Evolutionary conservation across 2,113 vertebrate genomes (phyloP).

Genomic region (Oryzias woworae): DNA sequence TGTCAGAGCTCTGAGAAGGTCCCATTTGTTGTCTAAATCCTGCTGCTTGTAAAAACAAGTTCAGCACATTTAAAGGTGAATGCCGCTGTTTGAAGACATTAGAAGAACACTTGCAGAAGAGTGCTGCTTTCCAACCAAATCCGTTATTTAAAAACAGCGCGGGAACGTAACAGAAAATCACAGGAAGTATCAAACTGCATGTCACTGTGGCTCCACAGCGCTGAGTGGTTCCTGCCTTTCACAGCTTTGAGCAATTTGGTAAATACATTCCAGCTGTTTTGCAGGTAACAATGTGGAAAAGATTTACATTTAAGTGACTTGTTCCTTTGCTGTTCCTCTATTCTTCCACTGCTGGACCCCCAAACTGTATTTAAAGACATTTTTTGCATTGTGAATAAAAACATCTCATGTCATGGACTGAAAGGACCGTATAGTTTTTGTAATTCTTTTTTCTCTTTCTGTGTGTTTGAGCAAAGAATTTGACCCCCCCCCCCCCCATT

Average conservation of each 20-base stretch:
- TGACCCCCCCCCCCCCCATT: no score
- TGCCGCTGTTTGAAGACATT: background rate
- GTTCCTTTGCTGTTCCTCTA: background rate
- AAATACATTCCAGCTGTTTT: slow-evolving; percentile 64
- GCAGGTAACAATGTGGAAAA: slow-evolving; percentile 46
- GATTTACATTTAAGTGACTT: background rate
- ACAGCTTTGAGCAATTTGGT: slow-evolving; percentile 62
- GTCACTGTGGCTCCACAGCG: slow-evolving; percentile 25
- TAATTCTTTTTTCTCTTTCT: no score
- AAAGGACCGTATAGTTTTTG: no score
- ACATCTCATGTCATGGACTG: no score
- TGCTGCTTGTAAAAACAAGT: background rate
- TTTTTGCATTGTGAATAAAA: no score
- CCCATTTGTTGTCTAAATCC: background rate
- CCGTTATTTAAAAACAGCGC: background rate
- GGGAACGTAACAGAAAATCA: slow-evolving; percentile 42
- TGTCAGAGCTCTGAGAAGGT: slow-evolving; percentile 14
- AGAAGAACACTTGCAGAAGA: background rate
- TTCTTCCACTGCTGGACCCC: background rate
- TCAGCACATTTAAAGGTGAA: background rate
- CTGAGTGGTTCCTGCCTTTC: slow-evolving; percentile 35
- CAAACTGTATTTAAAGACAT: background rate
- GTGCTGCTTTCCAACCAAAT: background rate
- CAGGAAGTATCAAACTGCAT: slow-evolving; percentile 37
- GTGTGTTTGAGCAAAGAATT: no score